These are phyloP conservation scores for Galeruca laticollis DNA, from an alignment of 2,888 invertebrate genomes.

Conservation along the genomic window DNA sequence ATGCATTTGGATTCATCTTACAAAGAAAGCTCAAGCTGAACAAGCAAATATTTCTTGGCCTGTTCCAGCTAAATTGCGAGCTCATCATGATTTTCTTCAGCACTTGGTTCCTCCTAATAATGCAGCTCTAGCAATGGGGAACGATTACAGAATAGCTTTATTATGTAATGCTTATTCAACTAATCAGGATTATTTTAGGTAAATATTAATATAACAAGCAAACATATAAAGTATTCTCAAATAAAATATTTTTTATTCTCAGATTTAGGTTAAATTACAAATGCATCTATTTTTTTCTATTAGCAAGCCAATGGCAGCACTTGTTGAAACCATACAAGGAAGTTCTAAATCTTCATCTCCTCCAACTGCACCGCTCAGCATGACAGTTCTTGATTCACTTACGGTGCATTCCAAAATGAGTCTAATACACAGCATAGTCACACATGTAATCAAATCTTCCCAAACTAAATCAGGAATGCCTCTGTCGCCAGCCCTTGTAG, in stretches of 20 bases:
- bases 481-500: slow-evolving; percentile 91
- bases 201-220: slow-evolving; percentile 28
- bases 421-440: slow-evolving; percentile 76
- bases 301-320: slow-evolving; percentile 90
- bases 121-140: slow-evolving; percentile 79
- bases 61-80: slow-evolving; percentile 61
- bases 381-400: slow-evolving; percentile 90
- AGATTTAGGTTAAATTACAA: neutral
- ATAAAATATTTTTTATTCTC: neutral
- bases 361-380: slow-evolving; percentile 89
- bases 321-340: slow-evolving; percentile 86
- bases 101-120: slow-evolving; percentile 83
- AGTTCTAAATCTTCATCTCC: slow-evolving; percentile 67
- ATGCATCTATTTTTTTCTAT: neutral
- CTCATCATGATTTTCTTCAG: slow-evolving; percentile 80
- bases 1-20: slow-evolving; percentile 96
- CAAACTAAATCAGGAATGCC: slow-evolving; percentile 88
- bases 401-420: slow-evolving; percentile 98
- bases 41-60: slow-evolving; percentile 72
- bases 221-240: too few species aligned
- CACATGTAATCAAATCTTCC: slow-evolving; percentile 91
- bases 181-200: slow-evolving; percentile 82
- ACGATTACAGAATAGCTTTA: slow-evolving; percentile 91
- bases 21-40: slow-evolving; percentile 92
- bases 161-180: slow-evolving; percentile 96